Conservation (phyloP, 2,113 vertebrate genomes). For the Leptosomus discolor region DNA sequence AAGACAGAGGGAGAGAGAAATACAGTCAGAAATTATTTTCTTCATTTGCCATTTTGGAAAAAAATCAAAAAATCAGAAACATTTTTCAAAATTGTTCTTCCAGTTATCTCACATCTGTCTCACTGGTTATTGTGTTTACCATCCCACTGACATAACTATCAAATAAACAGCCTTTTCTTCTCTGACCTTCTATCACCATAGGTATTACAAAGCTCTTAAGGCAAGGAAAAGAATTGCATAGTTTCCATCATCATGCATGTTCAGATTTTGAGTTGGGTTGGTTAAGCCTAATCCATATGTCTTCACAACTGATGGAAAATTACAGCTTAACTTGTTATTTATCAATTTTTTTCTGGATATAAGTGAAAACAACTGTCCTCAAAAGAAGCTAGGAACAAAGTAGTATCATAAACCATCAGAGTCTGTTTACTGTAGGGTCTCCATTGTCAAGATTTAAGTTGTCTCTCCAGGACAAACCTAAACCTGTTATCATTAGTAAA, state of each 20-base stretch:
- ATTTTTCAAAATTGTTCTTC: background rate
- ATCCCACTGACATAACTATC: background rate
- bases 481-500: background rate
- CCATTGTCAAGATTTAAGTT: background rate
- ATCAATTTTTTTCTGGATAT: background rate
- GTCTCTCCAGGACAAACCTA: background rate
- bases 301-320: background rate
- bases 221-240: background rate
- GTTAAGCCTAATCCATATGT: background rate
- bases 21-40: background rate
- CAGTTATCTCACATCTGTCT: background rate
- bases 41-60: background rate
- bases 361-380: background rate
- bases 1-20: background rate
- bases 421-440: background rate
- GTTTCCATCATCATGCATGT: background rate
- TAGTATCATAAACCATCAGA: background rate
- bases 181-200: background rate
- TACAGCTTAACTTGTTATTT: background rate
- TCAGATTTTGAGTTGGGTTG: background rate
- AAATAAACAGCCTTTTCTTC: background rate
- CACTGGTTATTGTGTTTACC: background rate
- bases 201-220: background rate
- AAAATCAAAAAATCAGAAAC: background rate
- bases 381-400: background rate